Base-by-base conservation (phyloP, 2,888 invertebrate species). In the Nomada ruficornis region DNA sequence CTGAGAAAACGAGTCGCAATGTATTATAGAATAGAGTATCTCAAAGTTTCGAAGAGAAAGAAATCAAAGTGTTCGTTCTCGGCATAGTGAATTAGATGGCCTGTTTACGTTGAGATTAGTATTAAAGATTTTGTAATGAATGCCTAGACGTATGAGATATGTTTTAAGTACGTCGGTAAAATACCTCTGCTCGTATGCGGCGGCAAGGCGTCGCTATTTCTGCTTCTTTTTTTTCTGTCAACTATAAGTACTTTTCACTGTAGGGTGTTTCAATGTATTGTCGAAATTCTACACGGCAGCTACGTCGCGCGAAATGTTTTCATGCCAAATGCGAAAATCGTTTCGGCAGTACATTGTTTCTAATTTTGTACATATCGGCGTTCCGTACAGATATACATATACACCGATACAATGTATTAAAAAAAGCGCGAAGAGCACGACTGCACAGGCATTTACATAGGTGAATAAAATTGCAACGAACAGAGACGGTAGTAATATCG, bases 301-400 rank as follows among this genome's bases (percentile, higher is more conserved):
- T 82, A 70, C 13, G 36, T 23, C 60, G 44, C 20, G 54, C 47
- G 23, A 62, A 76, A 52, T 26, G 42, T 76, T 67, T 67, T 52
- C 47, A 65, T 29, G 10, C n/a, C 42, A 65, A 15, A 57, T 23
- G 26, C 20, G 64, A 69, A 18, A 63, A 69, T 82, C 23, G n/a
- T 71, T 75, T 75, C 67, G 11, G 13, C 36, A 62, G 47, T 47
- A 65, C 65, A 44, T 55, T 20, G 29, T 59, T 15, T 62, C 60
- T 75, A 74, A 83, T 78, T 79, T 83, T 83, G 79, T 72, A 83
- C 83, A 83, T 83, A 83, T 83, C 84, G 79, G 70, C 70, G 71
- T 77, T 65, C 47, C 72, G 63, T 50, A 57, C 57, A 26, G 36
- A 55, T 42, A 47, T 10, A 47, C 47, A 47, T 15, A 47, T 15